Base-by-base conservation (phyloP, 2,888 invertebrate genomes). In the Anagyrus pseudococci region DNA sequence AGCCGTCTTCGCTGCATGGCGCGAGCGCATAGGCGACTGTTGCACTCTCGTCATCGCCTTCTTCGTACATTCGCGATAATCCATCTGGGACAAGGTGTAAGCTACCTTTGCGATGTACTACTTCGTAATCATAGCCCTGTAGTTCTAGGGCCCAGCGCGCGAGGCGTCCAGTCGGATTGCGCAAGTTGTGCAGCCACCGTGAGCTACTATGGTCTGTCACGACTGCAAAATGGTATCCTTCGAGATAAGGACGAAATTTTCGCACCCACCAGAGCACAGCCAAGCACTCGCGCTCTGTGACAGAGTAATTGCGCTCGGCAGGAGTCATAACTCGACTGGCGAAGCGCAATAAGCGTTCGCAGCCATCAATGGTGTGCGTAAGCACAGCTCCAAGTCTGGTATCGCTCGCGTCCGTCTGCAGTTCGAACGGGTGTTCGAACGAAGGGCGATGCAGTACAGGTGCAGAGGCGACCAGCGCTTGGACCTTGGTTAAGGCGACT, bases 1-100 rank as follows among this genome's bases (percentile, higher is more conserved):
- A 69, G 10, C 22, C 40, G 43, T 59, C 62, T 29, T n/a, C 23
- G 1, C 0, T 49, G n/a, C 2, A 4, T 48, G 20, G 44, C n/a
- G 8, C 37, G 33, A 15, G 29, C 10, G 46, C 17, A 17, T 48
- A 25, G 1, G 33, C 33, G 50, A 15, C 4, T 22, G 7, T 2
- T 37, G 4, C 10, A 2, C 13, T 2, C 2, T 8, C 33, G 8
- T 4, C 2, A 37, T 2, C 8, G 8, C 2, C 2, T 13, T 2
- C 8, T 15, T 37, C 8, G 33, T 4, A 37, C 33, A 37, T 37
- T 37, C 33, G 8, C 10, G 33, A 37, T 2, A 37, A 15, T 2
- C 13, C 33, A 8, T 37, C 33, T 2, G 33, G 8, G 15, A 37
- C 33, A 4, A 13, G 15, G 8, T 37, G 8, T 8, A 4, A 15